Conservation (phyloP, 2,888 invertebrate genomes). For the Andricus quercusramuli region DNA sequence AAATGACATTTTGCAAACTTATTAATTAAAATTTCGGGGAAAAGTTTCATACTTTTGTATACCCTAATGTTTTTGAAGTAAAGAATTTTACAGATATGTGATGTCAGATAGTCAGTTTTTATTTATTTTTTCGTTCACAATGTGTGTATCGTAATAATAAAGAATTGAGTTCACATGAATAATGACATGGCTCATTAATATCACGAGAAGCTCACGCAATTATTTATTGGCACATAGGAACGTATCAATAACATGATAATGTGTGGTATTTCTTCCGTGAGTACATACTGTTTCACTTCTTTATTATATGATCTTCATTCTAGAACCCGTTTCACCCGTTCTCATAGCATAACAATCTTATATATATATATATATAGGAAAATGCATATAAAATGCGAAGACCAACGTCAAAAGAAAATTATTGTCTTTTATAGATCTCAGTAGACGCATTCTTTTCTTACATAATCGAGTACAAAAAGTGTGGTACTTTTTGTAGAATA, state of each 20-base stretch:
- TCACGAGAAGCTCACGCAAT: constrained; percentile 33
- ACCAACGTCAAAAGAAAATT: not conserved
- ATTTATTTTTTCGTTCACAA: not conserved
- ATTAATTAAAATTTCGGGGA: too few relatives aligned
- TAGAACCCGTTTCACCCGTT: constrained; percentile 27
- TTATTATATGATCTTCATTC: constrained; percentile 11
- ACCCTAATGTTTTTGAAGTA: not conserved
- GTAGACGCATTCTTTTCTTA: constrained; percentile 11
- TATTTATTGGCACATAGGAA: constrained; percentile 36
- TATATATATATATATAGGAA: not conserved
- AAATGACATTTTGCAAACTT: too few relatives aligned
- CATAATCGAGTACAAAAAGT: not conserved
- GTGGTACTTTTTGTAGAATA: not conserved
- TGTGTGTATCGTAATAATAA: not conserved
- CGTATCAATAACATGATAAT: constrained; percentile 18
- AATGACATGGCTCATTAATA: not conserved
- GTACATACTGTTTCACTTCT: not conserved
- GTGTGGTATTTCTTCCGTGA: constrained; percentile 31
- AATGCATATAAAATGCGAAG: not conserved
- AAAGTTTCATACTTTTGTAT: not conserved
- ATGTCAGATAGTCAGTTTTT: too few relatives aligned
- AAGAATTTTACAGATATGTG: constrained; percentile 4
- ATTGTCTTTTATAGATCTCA: not conserved
- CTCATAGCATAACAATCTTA: constrained; percentile 8
- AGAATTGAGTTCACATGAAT: constrained; percentile 31